phyloP scores from a whole-genome alignment of 2,888 invertebrate species.

The Bellardia pandia region DNA sequence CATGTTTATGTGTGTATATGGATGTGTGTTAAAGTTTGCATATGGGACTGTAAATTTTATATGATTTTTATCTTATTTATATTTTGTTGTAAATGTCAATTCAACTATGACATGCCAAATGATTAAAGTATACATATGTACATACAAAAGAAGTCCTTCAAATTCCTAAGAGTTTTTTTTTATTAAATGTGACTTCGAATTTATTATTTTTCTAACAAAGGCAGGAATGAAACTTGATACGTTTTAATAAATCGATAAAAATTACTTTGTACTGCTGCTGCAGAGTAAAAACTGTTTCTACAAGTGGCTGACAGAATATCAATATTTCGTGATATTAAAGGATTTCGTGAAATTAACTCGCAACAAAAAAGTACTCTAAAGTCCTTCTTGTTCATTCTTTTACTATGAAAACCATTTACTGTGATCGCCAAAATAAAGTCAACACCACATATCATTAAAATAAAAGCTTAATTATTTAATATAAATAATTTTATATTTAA shows the following conservation, averaged over 20 bases:
- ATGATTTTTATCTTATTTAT: conserved; percentile 66
- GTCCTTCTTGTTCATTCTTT: no score
- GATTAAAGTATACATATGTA: conserved; percentile 77
- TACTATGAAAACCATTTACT: no score
- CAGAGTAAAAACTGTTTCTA: neutral
- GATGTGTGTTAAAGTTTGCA: conserved; percentile 5
- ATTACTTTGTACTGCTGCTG: conserved; percentile 5
- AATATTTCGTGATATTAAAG: no score
- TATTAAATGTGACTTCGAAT: conserved; percentile 59
- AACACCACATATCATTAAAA: no score
- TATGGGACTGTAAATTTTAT: conserved; percentile 60
- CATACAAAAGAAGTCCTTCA: conserved; percentile 62
- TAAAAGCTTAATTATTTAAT: no score
- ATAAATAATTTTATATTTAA: no score
- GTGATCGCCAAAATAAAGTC: no score
- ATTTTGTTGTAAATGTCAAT: conserved; percentile 76
- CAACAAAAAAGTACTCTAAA: no score
- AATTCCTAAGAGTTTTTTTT: conserved; percentile 39
- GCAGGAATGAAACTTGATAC: conserved; percentile 35
- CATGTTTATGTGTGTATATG: conserved; percentile 1
- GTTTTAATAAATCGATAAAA: conserved; percentile 53
- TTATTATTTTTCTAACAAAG: neutral
- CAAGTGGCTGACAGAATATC: neutral
- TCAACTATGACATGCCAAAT: conserved; percentile 79
- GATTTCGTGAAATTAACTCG: no score